Evolutionary conservation across 2,113 vertebrate genomes (phyloP), one percentile per base, ranked within the genome.

Genomic region (Taxidea taxus): DNA sequence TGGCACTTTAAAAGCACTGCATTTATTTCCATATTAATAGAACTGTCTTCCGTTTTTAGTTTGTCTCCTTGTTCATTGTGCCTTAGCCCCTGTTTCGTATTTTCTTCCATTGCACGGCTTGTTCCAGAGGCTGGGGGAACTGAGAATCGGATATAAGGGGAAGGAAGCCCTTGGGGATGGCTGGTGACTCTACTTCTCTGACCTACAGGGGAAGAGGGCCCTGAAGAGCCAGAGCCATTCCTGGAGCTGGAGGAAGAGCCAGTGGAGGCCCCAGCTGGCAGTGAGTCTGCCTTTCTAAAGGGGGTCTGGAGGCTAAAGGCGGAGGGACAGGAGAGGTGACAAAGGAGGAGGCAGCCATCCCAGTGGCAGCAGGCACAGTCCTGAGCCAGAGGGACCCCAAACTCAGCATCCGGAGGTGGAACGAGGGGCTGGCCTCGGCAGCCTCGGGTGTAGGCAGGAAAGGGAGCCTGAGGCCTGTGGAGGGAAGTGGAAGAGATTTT

Each of bases 401-500:
- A 47, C 18, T 20, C 56, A 90, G 89, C 21, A 10, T 37, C 34
- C 15, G 62, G 68, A 44, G 25, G 54, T 18, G 27, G 37, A 11
- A 58, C 54, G 56, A 51, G 39, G 39, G 18, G 25, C 51, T 87
- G 60, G 16, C 39, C 72, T n/a, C 34, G 29, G 42, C 37, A 70
- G 64, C 49, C 29, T 7, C n/a, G 8, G 21, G 27, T 7, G 25
- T 10, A 23, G 39, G 23, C 86, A 83, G 93, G 70, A 93, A 93
- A 81, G 51, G 72, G 23, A 54, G 15, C 74, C 89, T 25, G 49
- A 80, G 83, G 47, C 75, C 82, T 34, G 14, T 1, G 88, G 82
- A 80, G 66, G 93, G 82, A 90, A 91, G 78, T 84, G 91, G 90
- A 93, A 94, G 91, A 93, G 47, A 56, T 81, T 95, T 97, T 97